These are phyloP conservation scores for Carassius auratus DNA, from an alignment of 2,113 vertebrate genomes.

Conservation along the genomic window DNA sequence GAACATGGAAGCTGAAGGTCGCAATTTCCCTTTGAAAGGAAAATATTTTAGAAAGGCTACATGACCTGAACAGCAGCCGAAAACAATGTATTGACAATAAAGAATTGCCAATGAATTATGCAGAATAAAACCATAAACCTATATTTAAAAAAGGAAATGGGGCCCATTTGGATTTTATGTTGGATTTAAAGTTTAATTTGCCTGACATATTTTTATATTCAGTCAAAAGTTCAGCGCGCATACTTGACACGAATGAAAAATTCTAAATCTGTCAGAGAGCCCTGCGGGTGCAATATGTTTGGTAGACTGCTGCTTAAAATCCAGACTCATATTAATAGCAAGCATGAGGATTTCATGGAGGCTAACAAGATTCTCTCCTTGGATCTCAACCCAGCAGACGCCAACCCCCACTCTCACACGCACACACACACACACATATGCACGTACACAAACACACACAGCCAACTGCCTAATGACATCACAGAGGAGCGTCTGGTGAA, in stretches of 20 bases:
- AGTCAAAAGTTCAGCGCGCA: constrained; percentile 16
- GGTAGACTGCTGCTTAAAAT: constrained; percentile 36
- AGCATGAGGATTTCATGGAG: constrained; percentile 41
- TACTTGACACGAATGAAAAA: constrained; percentile 9
- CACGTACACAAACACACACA: constrained; percentile 5
- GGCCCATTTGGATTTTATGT: constrained; percentile 19
- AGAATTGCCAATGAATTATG: neutral
- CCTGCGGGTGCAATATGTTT: constrained; percentile 41
- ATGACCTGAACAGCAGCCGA: neutral
- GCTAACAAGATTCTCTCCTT: constrained; percentile 43
- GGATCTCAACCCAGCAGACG: constrained; percentile 39
- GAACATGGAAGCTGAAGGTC: neutral
- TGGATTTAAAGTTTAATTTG: constrained; percentile 18
- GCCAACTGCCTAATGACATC: constrained; percentile 65
- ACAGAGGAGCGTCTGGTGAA: constrained; percentile 63
- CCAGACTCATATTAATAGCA: constrained; percentile 40
- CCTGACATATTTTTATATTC: constrained; percentile 11
- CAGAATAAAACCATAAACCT: neutral
- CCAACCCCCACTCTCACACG: neutral
- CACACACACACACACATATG: neutral
- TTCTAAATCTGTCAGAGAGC: constrained; percentile 28
- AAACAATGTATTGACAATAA: neutral
- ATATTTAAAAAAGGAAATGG: neutral
- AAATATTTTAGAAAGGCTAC: neutral
- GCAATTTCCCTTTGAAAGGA: neutral